These are phyloP conservation scores for Tiphia femorata DNA, from an alignment of 2,888 invertebrate species.

Conservation along the genomic window DNA sequence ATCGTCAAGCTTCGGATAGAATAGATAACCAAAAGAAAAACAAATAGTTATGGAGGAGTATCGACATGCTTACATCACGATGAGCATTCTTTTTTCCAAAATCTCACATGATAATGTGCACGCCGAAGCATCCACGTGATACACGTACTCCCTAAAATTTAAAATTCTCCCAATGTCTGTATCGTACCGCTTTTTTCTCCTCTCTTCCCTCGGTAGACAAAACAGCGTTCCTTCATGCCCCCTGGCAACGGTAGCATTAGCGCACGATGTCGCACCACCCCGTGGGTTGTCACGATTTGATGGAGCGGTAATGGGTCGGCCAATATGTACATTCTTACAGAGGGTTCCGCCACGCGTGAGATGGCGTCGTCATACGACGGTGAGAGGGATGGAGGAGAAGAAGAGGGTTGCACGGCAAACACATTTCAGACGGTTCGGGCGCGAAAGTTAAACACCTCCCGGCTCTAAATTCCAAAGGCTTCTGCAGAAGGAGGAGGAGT, in stretches of 20 bases:
- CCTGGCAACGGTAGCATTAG: not conserved
- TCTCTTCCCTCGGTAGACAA: no score
- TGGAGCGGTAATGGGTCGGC: constrained; percentile 49
- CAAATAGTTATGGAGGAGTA: no score
- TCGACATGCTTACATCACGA: no score
- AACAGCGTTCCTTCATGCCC: no score
- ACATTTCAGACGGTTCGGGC: constrained; percentile 8
- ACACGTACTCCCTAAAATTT: no score
- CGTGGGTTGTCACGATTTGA: constrained; percentile 41
- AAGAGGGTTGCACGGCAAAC: constrained; percentile 28
- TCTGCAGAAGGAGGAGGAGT: not conserved
- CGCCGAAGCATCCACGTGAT: no score
- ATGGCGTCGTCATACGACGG: not conserved
- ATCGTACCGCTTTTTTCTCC: no score
- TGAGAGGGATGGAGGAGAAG: not conserved
- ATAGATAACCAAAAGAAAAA: no score
- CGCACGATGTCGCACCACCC: not conserved
- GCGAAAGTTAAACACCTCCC: constrained; percentile 30
- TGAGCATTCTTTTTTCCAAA: no score
- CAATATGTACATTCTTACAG: constrained; percentile 49
- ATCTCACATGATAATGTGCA: no score
- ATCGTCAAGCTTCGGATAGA: not conserved
- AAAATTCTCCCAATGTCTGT: no score
- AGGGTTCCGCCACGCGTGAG: not conserved
- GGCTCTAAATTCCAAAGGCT: constrained; percentile 28